Base-by-base conservation (phyloP, 2,888 invertebrate species). In the Hoplodrina ambigua region DNA sequence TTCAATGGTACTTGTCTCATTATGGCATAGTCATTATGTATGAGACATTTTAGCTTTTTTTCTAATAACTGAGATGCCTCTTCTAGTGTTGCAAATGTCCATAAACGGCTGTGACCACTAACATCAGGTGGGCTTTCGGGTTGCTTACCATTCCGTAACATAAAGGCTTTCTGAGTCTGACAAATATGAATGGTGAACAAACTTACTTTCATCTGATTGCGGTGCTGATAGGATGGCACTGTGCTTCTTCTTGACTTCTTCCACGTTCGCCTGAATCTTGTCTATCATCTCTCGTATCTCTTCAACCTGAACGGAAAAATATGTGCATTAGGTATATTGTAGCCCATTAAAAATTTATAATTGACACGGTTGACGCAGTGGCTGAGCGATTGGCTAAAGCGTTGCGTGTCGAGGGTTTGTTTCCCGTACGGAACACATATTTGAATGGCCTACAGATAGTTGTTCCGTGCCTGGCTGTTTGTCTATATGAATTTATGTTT, bases 251-350 rank as follows among this genome's bases (percentile, higher is more conserved):
- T 99, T 99, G 78, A 99, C 99, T 94, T 99, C 99, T 93, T 99
- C 99, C 85, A 99, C 99, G 97, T 99, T 99, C 90, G 98, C 98
- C 95, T 99, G 99, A 93, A 99, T 99, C 97, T 99, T 99, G 96
- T 99, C 99, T 97, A 99, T 99, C 98, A 99, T 99, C 96, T 99
- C 99, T 90, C 99, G 98, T 95, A 99, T 99, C 96, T 99, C 99
- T 96, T 99, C 99, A 96, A 99, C 99, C 98, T 99, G 94, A 59
- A 93, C 94, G 88, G 80, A 72, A 76, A 74, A 78, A 59, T 20
- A 37, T 50, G 10, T 10, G 5, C 17, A 70, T 67, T 70, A 55
- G 33, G 8, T 20, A 46, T 30, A 44, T 63, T 37, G 19, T 13
- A 15, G 15, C 57, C 20, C 44, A 50, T 15, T 7, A 52, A 25